Evolutionary conservation across 2,888 invertebrate species (phyloP).

Genomic region (Caenorhabditis angaria): DNA sequence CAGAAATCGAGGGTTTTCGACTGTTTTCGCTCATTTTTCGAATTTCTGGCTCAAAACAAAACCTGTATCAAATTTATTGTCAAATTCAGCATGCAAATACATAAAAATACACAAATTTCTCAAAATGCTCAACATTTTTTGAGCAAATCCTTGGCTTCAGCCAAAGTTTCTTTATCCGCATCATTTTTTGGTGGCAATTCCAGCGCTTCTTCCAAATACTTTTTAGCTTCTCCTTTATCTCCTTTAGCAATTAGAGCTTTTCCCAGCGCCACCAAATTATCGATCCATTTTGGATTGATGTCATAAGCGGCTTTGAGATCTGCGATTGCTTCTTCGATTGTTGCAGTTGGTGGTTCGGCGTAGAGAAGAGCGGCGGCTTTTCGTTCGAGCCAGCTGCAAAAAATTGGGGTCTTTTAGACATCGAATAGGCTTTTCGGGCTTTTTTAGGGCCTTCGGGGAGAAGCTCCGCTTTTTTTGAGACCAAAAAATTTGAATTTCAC

Average conservation of each 20-base stretch:
- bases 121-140: conserved; percentile 44
- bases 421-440: too few relatives aligned
- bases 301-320: conserved; percentile 68
- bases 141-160: conserved; percentile 46
- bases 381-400: conserved; percentile 62
- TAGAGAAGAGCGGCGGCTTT: conserved; percentile 59
- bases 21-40: too few relatives aligned
- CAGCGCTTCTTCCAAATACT: conserved; percentile 53
- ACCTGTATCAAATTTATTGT: conserved; percentile 5
- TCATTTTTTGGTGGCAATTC: conserved; percentile 45
- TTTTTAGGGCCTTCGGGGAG: too few relatives aligned
- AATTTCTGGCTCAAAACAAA: too few relatives aligned
- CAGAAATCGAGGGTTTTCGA: too few relatives aligned
- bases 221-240: conserved; percentile 60
- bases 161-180: conserved; percentile 47
- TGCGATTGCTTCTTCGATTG: conserved; percentile 59
- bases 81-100: too few relatives aligned
- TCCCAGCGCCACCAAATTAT: conserved; percentile 74
- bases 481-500: too few relatives aligned
- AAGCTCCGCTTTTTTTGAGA: too few relatives aligned
- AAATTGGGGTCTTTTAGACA: too few relatives aligned
- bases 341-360: conserved; percentile 57
- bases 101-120: conserved; percentile 1
- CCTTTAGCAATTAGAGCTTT: conserved; percentile 66
- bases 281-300: conserved; percentile 74